Evolutionary conservation across 2,888 invertebrate species (phyloP), one percentile per base, ranked within the genome.

Genomic region (Oxystoma pomonae): DNA sequence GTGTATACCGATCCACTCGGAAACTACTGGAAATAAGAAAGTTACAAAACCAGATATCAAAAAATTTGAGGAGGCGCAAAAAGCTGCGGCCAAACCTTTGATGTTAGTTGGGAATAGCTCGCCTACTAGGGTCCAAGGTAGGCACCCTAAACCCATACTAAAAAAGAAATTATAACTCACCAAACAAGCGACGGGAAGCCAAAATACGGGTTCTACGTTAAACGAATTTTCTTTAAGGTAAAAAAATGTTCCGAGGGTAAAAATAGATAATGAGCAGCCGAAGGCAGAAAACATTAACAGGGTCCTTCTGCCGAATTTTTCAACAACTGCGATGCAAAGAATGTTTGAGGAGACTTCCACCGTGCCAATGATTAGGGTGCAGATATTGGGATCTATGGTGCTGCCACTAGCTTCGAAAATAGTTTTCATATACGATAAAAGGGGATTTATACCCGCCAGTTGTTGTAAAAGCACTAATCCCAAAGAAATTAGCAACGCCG

Each of bases 11-110:
- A 89, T 78, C 0, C 81, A 78, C 0, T 67, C 65, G 0, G 84
- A 83, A 1, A 92, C 76, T 0, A 83, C 78, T n/a, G 82, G 84
- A 80, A 90, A 90, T 74, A 79, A 90, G 80, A 88, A 87, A 0
- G 92, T 91, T 21, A 91, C 86, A n/a, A 92, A 70, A 77, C 92
- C 92, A 0, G 88, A 89, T 2, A 90, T 78, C 0, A 82, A 70
- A 90, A 92, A 92, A 71, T 91, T 92, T 63, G 88, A 84, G 21
- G 89, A 87, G 0, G 92, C 90, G 0, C 90, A 89, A 1, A 93
- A 82, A 0, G 90, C 87, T 0, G 90, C 87, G 3, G 68, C 68
- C 16, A 68, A 57, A 52, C 71, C 71, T 62, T 72, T 72, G 9
- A 72, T 68, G 69, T 91, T 89, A 0, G 88, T 81, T 20, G 94